Evolutionary conservation across 2,797 vertebrate genomes (phyloP), one percentile per base, ranked within the genome.

Genomic region (Podarcis lilfordi): DNA sequence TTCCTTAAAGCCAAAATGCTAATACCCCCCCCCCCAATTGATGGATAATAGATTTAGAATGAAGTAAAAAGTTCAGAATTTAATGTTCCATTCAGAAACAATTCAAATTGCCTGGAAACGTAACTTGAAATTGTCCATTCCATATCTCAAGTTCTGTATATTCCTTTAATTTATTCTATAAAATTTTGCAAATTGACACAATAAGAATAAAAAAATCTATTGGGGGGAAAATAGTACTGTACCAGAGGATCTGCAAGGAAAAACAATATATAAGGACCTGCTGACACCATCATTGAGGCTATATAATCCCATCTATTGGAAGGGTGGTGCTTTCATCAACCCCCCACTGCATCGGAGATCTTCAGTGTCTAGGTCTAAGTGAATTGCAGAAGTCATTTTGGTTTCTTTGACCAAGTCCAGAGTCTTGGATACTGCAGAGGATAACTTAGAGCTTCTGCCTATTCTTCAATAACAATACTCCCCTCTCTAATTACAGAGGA

Each of bases 401-500:
- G 32, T 23, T 64, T 35, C 15, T 80, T n/a, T 59, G 19, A 61
- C 64, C 7, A 1, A 37, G 9, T 80, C 79, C 10, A 64, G 23
- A 15, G 21, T 61, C 61, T 37, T 8, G 50, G 9, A 64, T 64
- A 17, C 32, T 64, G 21, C 11, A 37, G 21, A 80, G 9, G 9
- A 80, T 80, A 64, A 55, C 5, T 43, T 71, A 8, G 40, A 19
- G 11, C 1, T 25, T 72, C 29, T 83, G 45, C 8, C 27, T n/a
- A 66, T 66, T 5, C 19, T 17, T 68, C 25, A 27, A 32, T 50
- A 66, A 40, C 27, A 4, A 91, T 25, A 71, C 83, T 80, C 86
- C 89, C 92, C 94, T 92, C 84, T 76, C 86, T 88, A 91, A 37
- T 93, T 82, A 80, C 75, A 93, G 88, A 86, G 25, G 86, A 89